Percentiles rank a stretch among this genome's conserved stretches.
phyloP scores from a whole-genome alignment of 2,888 invertebrate species.

The Pammene fasciana region DNA sequence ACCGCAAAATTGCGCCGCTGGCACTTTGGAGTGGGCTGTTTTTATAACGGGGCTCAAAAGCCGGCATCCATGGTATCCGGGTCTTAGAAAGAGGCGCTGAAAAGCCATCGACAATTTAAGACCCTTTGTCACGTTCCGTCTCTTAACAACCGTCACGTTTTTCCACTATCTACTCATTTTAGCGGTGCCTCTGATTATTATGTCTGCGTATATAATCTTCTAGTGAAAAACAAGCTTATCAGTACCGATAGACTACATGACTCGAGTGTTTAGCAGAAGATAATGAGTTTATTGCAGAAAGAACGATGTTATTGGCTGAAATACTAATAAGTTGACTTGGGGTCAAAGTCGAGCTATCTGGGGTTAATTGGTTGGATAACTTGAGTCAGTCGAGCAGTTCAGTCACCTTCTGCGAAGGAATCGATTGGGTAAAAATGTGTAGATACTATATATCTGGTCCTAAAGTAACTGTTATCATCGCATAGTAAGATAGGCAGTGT shows the following conservation, averaged over 20 bases:
- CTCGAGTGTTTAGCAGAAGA: slow-evolving; percentile 32
- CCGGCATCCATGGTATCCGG: not conserved
- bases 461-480: not conserved
- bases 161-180: slow-evolving; percentile 17
- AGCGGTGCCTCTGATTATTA: slow-evolving; percentile 38
- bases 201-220: slow-evolving; percentile 42
- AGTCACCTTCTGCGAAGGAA: slow-evolving; percentile 19
- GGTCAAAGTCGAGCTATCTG: slow-evolving; percentile 36
- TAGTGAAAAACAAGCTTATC: slow-evolving; percentile 45
- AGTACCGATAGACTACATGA: slow-evolving; percentile 32
- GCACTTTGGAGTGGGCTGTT: not conserved
- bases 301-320: slow-evolving; percentile 29
- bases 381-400: slow-evolving; percentile 18
- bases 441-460: not conserved
- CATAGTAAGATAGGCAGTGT: no score
- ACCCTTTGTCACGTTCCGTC: slow-evolving; percentile 13
- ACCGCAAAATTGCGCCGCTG: not conserved
- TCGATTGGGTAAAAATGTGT: not conserved
- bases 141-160: slow-evolving; percentile 12
- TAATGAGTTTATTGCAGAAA: slow-evolving; percentile 36
- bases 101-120: slow-evolving; percentile 7
- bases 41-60: slow-evolving; percentile 14
- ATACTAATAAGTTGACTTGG: slow-evolving; percentile 28
- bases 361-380: slow-evolving; percentile 35
- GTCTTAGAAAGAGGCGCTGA: slow-evolving; percentile 1